These are phyloP conservation scores for Meiosimyza platycephala DNA, from an alignment of 2,888 invertebrate genomes.

Conservation along the genomic window DNA sequence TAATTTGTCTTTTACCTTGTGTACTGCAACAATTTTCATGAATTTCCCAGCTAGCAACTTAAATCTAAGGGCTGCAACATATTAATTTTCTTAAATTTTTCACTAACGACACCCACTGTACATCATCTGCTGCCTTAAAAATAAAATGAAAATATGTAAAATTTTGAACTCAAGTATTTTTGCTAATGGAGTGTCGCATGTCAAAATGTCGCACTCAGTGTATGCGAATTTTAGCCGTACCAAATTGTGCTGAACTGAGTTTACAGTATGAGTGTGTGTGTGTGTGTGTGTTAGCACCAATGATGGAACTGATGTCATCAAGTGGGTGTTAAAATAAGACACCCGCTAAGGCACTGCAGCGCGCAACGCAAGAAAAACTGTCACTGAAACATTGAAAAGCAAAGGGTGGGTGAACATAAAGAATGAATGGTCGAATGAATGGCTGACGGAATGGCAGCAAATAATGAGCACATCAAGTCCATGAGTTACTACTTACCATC, in stretches of 20 bases:
- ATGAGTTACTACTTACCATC: too few relatives aligned
- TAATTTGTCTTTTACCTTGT: too few relatives aligned
- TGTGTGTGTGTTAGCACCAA: neutral
- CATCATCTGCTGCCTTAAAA: neutral
- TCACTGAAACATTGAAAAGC: neutral
- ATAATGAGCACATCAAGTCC: constrained; percentile 5
- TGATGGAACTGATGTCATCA: constrained; percentile 27
- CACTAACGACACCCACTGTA: neutral
- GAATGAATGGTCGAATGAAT: constrained; percentile 2
- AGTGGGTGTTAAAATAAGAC: constrained; percentile 10
- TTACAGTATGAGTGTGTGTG: neutral
- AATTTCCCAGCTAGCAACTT: too few relatives aligned
- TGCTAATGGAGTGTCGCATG: constrained; percentile 42
- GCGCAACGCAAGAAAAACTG: neutral
- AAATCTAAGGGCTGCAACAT: too few relatives aligned
- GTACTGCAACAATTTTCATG: too few relatives aligned
- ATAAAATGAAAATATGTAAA: constrained; percentile 28
- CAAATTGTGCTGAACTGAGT: neutral
- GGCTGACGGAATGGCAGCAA: constrained; percentile 10
- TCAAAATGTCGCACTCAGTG: constrained; percentile 30
- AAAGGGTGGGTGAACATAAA: neutral
- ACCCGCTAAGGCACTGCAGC: neutral
- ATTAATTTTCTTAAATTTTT: too few relatives aligned
- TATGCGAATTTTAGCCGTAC: neutral
- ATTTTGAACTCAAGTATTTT: constrained; percentile 31